Evolutionary conservation across 2,888 invertebrate species (phyloP).

Genomic region (Stenolophus ochropezus): DNA sequence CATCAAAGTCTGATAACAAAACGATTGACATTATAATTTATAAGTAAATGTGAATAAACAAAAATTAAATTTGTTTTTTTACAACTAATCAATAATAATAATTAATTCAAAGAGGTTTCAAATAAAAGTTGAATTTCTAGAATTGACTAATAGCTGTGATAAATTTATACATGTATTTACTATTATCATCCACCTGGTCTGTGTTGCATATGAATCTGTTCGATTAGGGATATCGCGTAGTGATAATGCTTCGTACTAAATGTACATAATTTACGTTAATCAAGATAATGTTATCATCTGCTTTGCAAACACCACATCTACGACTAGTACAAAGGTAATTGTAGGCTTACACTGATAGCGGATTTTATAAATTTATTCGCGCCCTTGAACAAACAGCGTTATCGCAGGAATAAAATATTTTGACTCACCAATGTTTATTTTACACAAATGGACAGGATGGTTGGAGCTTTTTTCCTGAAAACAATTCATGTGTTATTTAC

Average conservation of each 20-base stretch:
- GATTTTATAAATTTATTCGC: conserved; percentile 26
- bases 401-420: neutral
- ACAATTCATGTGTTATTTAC: too few species aligned
- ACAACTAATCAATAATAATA: too few species aligned
- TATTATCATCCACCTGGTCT: conserved; percentile 20
- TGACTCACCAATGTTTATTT: neutral
- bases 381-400: conserved; percentile 21
- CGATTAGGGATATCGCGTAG: conserved; percentile 1
- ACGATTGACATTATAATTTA: too few species aligned
- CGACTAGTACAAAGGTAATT: conserved; percentile 38
- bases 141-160: neutral
- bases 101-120: too few species aligned
- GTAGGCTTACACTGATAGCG: conserved; percentile 25
- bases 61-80: too few species aligned
- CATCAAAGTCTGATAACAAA: too few species aligned
- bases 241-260: conserved; percentile 44
- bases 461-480: too few species aligned
- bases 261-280: conserved; percentile 56
- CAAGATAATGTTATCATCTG: conserved; percentile 52
- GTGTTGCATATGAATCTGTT: conserved; percentile 33
- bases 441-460: neutral
- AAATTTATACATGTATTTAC: neutral
- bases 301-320: conserved; percentile 48
- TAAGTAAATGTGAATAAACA: too few species aligned
- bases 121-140: neutral